Percentiles rank a stretch among this genome's conserved stretches.
Evolutionary conservation across 92 coral and sea anemone species (phyloP).

Genomic region (Siderastrea siderea): DNA sequence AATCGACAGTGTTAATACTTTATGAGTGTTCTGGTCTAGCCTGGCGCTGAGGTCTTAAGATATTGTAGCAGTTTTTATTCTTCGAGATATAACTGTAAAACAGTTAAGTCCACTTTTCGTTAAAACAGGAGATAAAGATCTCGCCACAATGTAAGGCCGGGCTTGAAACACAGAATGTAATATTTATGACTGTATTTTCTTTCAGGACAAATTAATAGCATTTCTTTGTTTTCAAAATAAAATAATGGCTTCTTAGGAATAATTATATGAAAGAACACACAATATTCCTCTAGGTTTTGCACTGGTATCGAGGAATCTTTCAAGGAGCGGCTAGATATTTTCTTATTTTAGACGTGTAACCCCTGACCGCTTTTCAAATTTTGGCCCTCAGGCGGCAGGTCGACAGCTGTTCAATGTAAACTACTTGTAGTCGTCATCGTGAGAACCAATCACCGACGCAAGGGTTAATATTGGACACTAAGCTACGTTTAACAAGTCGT

Average conservation of each 20-base stretch:
- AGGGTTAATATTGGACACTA: neutral
- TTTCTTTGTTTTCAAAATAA: too few species aligned
- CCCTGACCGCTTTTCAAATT: neutral
- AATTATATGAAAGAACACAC: too few species aligned
- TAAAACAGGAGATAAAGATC: neutral
- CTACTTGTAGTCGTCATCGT: neutral
- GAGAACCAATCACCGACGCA: neutral
- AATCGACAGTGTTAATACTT: neutral
- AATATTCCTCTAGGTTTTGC: too few species aligned
- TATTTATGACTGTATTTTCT: neutral
- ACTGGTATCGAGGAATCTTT: too few species aligned
- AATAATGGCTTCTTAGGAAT: too few species aligned
- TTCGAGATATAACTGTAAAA: neutral
- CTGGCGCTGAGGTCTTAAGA: neutral
- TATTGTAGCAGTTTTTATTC: too few species aligned
- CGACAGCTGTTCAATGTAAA: conserved; percentile 10
- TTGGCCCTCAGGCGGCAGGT: neutral
- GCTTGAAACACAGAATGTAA: neutral
- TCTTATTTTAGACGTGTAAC: neutral
- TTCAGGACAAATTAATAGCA: neutral
- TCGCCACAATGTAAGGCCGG: neutral
- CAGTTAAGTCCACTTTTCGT: neutral
- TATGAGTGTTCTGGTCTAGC: neutral
- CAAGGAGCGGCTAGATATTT: neutral
- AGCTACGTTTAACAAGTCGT: neutral